These are phyloP conservation scores for Drosophila colorata DNA, from an alignment of 2,888 invertebrate species.

Conservation along the genomic window DNA sequence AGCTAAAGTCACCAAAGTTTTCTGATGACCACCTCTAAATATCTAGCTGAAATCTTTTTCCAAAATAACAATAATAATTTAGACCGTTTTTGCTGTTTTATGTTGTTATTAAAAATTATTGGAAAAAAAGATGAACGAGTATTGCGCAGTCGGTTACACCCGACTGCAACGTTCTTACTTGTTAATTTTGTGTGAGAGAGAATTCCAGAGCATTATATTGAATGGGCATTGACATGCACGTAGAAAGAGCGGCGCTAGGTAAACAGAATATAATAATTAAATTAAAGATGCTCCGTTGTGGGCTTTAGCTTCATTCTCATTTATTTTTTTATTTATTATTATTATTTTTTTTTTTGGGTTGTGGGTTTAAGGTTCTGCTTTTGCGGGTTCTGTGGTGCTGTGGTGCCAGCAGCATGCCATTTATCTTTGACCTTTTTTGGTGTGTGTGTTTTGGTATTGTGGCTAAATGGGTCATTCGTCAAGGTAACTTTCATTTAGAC, in stretches of 20 bases:
- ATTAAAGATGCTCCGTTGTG: slow-evolving; percentile 49
- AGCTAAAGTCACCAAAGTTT: too few relatives aligned
- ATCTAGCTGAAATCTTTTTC: too few relatives aligned
- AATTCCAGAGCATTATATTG: slow-evolving; percentile 23
- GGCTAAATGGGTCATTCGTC: slow-evolving; percentile 83
- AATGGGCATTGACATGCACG: slow-evolving; percentile 31
- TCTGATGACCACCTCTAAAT: too few relatives aligned
- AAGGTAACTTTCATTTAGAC: slow-evolving; percentile 84
- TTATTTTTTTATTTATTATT: slow-evolving; percentile 1
- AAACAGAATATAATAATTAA: slow-evolving; percentile 62
- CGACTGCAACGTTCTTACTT: too few relatives aligned
- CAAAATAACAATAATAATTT: too few relatives aligned
- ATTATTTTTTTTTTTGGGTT: background rate
- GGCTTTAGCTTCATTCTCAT: background rate
- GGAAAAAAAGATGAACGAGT: too few relatives aligned
- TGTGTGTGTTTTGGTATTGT: slow-evolving; percentile 68
- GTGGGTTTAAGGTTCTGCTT: slow-evolving; percentile 23
- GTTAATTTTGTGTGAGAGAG: background rate
- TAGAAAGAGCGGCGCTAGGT: slow-evolving; percentile 4
- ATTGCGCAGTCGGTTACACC: too few relatives aligned
- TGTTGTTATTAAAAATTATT: too few relatives aligned
- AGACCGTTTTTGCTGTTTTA: too few relatives aligned
- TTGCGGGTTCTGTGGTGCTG: slow-evolving; percentile 21
- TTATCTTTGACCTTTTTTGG: slow-evolving; percentile 75
- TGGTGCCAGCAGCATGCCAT: slow-evolving; percentile 39